phyloP scores from a whole-genome alignment of 1,140 invertebrate genomes.

The Papilio xuthus region DNA sequence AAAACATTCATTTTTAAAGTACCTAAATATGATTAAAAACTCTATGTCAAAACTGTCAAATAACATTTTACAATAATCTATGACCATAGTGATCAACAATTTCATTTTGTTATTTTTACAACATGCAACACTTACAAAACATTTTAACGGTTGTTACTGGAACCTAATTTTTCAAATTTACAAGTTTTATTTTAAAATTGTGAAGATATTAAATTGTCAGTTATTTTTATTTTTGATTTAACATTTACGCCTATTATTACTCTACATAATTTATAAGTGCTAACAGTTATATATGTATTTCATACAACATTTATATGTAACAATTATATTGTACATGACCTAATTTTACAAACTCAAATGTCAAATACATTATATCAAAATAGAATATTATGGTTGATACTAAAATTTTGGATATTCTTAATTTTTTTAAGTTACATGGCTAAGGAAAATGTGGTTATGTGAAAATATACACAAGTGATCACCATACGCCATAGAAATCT shows the following conservation, averaged over 20 bases:
- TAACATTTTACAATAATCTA: neutral
- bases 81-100: neutral
- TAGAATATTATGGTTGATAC: neutral
- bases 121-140: neutral
- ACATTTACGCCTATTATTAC: neutral
- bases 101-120: neutral
- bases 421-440: neutral
- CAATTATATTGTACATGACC: neutral
- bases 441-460: neutral
- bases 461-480: too few species aligned
- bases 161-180: too few species aligned
- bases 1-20: neutral
- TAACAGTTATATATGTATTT: neutral
- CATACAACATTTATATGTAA: conserved; percentile 2
- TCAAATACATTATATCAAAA: neutral
- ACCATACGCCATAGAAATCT: neutral
- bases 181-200: neutral
- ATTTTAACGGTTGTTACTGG: neutral
- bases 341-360: neutral
- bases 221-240: neutral
- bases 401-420: neutral
- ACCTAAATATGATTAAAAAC: neutral
- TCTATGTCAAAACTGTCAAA: neutral
- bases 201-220: neutral
- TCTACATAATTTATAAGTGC: neutral